phyloP scores from a whole-genome alignment of 2,113 vertebrate genomes.

The Kobus ellipsiprymnus region DNA sequence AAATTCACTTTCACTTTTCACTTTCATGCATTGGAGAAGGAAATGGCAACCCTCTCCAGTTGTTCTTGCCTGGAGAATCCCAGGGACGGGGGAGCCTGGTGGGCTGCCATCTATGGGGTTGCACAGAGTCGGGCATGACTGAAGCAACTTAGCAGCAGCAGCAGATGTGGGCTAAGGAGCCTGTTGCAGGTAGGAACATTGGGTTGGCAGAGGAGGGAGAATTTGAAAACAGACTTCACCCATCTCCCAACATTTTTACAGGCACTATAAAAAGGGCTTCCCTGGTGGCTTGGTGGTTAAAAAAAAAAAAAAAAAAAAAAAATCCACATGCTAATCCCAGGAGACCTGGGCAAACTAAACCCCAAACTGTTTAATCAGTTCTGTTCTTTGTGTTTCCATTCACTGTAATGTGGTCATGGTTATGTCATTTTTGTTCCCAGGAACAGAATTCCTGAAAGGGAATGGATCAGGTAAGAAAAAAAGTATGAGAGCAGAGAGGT shows the following conservation, averaged over 20 bases:
- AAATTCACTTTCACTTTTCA: too few relatives aligned
- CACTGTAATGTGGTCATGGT: slow-evolving; percentile 1
- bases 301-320: background rate
- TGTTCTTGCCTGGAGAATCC: too few relatives aligned
- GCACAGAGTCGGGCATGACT: too few relatives aligned
- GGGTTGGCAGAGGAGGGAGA: background rate
- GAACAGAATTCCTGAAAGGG: background rate
- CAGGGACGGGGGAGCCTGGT: too few relatives aligned
- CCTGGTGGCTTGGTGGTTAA: background rate
- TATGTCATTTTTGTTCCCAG: background rate
- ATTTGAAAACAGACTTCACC: background rate
- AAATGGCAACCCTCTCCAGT: too few relatives aligned
- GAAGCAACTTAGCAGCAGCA: too few relatives aligned
- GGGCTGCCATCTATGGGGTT: too few relatives aligned
- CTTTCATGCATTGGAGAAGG: too few relatives aligned
- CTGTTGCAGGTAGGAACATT: background rate
- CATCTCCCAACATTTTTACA: background rate
- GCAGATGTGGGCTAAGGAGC: too few relatives aligned
- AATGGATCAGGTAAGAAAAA: background rate
- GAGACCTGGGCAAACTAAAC: background rate
- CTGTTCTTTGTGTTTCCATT: slow-evolving; percentile 69
- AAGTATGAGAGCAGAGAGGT: background rate
- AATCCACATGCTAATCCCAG: background rate
- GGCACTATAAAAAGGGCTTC: background rate
- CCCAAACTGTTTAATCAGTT: slow-evolving; percentile 43